phyloP scores from a whole-genome alignment of 2,113 vertebrate species.

The Nothobranchius furzeri region DNA sequence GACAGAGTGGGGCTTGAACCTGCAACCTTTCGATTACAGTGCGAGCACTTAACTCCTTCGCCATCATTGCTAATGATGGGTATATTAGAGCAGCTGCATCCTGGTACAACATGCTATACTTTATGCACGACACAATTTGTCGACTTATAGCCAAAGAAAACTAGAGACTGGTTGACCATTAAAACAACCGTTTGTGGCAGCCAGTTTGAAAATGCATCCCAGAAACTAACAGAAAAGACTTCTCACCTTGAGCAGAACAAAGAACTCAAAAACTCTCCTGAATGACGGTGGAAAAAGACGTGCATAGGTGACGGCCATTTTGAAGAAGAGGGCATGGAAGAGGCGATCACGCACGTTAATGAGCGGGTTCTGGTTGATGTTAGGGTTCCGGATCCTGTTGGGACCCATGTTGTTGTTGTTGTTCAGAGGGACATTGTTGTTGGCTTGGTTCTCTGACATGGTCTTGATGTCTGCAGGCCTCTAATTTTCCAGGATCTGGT shows the following conservation, averaged over 20 bases:
- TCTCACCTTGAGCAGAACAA: constrained; percentile 94
- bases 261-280: constrained; percentile 95
- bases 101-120: no score
- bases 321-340: constrained; percentile 98
- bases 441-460: constrained; percentile 90
- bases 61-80: no score
- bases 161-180: no score
- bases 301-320: constrained; percentile 98
- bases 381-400: constrained; percentile 86
- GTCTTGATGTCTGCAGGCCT: constrained; percentile 22
- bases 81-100: no score
- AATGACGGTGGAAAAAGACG: constrained; percentile 95
- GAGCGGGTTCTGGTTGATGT: constrained; percentile 95
- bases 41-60: no score
- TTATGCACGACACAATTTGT: no score
- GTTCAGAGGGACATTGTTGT: constrained; percentile 81
- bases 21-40: no score
- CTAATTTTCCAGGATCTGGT: neutral
- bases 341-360: constrained; percentile 97
- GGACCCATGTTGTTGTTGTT: constrained; percentile 80
- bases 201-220: no score
- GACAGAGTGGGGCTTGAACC: no score
- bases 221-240: no score
- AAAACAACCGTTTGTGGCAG: no score
- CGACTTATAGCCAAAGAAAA: no score